Evolutionary conservation across 1,140 invertebrate genomes (phyloP).

Genomic region (Steinernema feltiae): DNA sequence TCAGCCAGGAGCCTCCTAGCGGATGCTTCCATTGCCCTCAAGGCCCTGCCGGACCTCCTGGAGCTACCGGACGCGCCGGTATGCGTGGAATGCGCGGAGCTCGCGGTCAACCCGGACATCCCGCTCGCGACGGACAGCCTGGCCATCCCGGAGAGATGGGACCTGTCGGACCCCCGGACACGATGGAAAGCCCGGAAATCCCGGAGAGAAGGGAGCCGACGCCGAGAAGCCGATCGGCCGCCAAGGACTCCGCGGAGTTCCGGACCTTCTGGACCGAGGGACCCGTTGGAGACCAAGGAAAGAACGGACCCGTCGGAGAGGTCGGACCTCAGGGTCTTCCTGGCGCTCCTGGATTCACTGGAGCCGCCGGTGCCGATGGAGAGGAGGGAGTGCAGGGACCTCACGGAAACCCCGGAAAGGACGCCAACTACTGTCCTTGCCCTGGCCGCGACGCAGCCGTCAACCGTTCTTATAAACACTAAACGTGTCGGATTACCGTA

Average conservation of each 20-base stretch:
- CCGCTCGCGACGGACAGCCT: constrained; percentile 25
- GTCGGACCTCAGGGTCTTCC: constrained; percentile 34
- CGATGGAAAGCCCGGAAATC: constrained; percentile 28
- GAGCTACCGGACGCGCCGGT: constrained; percentile 29
- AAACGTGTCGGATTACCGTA: too few relatives aligned
- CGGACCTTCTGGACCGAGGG: constrained; percentile 37
- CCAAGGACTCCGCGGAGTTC: constrained; percentile 31
- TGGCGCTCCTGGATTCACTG: constrained; percentile 35
- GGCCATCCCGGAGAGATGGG: constrained; percentile 6
- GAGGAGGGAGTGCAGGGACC: constrained; percentile 26
- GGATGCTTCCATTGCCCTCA: constrained; percentile 39
- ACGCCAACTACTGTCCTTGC: constrained; percentile 38
- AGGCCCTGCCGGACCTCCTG: constrained; percentile 33
- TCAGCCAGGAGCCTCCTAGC: constrained; percentile 25
- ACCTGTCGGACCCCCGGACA: constrained; percentile 32
- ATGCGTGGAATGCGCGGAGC: constrained; percentile 36
- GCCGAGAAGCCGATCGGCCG: constrained; percentile 7
- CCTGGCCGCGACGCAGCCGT: constrained; percentile 16
- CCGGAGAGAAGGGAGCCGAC: constrained; percentile 32
- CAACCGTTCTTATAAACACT: too few relatives aligned
- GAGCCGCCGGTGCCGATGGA: constrained; percentile 32
- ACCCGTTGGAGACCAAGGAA: constrained; percentile 27
- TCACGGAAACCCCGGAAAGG: constrained; percentile 39
- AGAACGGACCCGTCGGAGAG: constrained; percentile 22
- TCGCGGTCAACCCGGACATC: constrained; percentile 28